Percentiles rank a stretch among this genome's conserved stretches.
Conservation (phyloP, 2,797 vertebrate genomes). For the Phrynocephalus forsythii region DNA sequence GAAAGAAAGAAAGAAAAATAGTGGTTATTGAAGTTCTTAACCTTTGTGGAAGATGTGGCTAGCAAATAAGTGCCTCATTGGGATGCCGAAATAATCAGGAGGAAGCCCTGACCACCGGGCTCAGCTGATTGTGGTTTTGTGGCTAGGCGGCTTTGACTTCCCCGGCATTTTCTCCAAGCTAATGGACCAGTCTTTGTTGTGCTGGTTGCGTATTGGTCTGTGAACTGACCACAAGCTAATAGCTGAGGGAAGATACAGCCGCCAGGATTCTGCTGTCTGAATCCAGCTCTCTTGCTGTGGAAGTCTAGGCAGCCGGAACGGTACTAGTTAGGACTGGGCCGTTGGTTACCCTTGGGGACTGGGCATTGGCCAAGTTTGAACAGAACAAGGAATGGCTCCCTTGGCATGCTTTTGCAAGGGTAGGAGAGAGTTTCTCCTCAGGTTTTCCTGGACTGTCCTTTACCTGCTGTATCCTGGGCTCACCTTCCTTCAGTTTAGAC, state of each 20-base stretch:
- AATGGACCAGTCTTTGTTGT: not conserved
- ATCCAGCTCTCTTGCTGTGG: not conserved
- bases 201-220: constrained; percentile 26
- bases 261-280: too few species aligned
- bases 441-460: too few species aligned
- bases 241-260: constrained; percentile 8
- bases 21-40: not conserved
- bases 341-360: too few species aligned
- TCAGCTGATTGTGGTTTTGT: constrained; percentile 31
- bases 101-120: not conserved
- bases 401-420: too few species aligned
- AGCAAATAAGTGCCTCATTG: not conserved
- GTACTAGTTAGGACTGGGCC: not conserved
- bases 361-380: too few species aligned
- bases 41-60: not conserved
- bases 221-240: constrained; percentile 40
- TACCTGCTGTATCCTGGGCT: too few species aligned
- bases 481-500: too few species aligned
- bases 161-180: constrained; percentile 16
- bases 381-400: too few species aligned
- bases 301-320: not conserved
- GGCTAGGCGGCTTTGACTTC: constrained; percentile 24
- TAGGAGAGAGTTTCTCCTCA: too few species aligned
- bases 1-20: not conserved
- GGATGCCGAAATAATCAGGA: too few species aligned